Conservation (phyloP, 2,797 vertebrate species). For the Orientallactaga sibirica region DNA sequence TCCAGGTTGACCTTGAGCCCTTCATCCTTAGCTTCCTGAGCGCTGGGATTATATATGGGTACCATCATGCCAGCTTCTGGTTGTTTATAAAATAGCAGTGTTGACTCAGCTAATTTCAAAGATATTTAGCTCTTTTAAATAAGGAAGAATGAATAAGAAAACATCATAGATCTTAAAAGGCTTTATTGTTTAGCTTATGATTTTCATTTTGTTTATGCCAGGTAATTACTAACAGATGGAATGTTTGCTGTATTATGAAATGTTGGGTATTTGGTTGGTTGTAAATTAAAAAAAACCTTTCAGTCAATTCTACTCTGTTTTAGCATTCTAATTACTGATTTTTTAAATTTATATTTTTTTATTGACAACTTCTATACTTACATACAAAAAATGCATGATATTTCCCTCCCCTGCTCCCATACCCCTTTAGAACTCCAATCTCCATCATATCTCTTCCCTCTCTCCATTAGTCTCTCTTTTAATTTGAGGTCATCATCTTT, state of each 20-base stretch:
- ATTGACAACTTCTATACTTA: too few relatives aligned
- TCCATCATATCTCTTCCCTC: too few relatives aligned
- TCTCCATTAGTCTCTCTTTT: too few relatives aligned
- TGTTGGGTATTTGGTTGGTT: constrained; percentile 36
- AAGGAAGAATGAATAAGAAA: constrained; percentile 19
- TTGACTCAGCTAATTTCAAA: constrained; percentile 59
- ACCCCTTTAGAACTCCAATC: too few relatives aligned
- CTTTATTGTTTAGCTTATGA: constrained; percentile 50
- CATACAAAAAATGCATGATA: too few relatives aligned
- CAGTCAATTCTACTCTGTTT: not conserved
- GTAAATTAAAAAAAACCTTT: not conserved
- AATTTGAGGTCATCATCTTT: too few relatives aligned
- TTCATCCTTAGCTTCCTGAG: not conserved
- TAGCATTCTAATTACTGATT: not conserved
- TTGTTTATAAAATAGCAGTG: constrained; percentile 44
- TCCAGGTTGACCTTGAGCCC: not conserved
- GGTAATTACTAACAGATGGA: not conserved
- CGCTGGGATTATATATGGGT: not conserved
- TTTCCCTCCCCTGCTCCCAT: too few relatives aligned
- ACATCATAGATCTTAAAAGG: not conserved
- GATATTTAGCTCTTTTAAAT: not conserved
- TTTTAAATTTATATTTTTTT: not conserved
- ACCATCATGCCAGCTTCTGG: not conserved
- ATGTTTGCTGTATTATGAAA: not conserved
- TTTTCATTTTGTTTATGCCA: constrained; percentile 51